Evolutionary conservation across 2,888 invertebrate species (phyloP).

Genomic region (Mythimna ferrago): DNA sequence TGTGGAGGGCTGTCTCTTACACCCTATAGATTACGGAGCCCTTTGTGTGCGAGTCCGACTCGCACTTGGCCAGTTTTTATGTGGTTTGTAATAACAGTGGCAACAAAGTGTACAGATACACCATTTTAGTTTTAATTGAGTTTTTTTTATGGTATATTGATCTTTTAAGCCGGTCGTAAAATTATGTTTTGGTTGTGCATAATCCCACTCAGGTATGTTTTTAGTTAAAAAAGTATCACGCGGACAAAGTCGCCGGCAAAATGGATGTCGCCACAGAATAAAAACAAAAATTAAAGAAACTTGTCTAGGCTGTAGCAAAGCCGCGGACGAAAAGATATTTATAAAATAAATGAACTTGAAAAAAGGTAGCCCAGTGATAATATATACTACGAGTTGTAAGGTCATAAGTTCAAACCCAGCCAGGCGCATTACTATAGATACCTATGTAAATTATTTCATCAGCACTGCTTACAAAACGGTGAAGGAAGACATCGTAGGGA

Average conservation of each 20-base stretch:
- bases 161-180: conserved; percentile 2
- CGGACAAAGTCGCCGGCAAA: background rate
- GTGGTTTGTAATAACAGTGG: background rate
- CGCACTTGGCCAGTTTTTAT: background rate
- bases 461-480: too few relatives aligned
- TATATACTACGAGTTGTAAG: too few relatives aligned
- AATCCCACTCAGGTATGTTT: background rate
- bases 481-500: too few relatives aligned
- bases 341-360: background rate
- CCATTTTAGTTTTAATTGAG: background rate
- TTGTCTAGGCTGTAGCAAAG: background rate
- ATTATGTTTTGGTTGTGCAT: background rate
- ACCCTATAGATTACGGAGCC: too few relatives aligned
- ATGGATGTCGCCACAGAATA: background rate
- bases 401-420: too few relatives aligned
- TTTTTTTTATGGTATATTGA: background rate
- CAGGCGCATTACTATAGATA: too few relatives aligned
- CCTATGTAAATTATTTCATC: too few relatives aligned
- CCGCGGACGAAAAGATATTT: background rate
- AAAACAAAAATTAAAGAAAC: background rate
- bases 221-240: background rate
- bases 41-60: too few relatives aligned
- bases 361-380: background rate
- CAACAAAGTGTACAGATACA: background rate
- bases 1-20: too few relatives aligned